phyloP scores from a whole-genome alignment of 1,140 invertebrate species.

The Phortica variegata region DNA sequence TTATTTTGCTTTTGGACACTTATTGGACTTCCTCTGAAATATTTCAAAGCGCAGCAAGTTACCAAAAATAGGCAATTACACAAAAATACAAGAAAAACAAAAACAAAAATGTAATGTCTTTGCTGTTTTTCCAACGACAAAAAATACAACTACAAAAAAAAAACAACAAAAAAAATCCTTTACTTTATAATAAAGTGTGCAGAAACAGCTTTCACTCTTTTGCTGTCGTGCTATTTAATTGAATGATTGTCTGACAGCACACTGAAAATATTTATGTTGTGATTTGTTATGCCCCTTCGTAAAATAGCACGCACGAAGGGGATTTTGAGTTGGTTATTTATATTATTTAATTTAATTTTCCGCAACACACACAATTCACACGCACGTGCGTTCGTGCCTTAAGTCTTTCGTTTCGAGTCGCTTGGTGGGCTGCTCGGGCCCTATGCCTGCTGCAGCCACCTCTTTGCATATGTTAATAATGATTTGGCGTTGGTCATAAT shows the following conservation, averaged over 20 bases:
- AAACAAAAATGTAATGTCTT: slow-evolving; percentile 19
- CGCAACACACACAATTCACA: too few relatives aligned
- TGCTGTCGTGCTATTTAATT: background rate
- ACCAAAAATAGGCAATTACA: slow-evolving; percentile 45
- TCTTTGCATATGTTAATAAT: slow-evolving; percentile 47
- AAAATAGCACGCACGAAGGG: too few relatives aligned
- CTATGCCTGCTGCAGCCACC: slow-evolving; percentile 2
- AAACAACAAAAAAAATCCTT: slow-evolving; percentile 8
- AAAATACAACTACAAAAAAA: slow-evolving; percentile 18
- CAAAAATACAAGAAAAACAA: too few relatives aligned
- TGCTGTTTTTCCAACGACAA: slow-evolving; percentile 34
- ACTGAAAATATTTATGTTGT: background rate
- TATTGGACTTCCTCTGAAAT: slow-evolving; percentile 29
- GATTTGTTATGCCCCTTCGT: too few relatives aligned
- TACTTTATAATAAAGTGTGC: background rate
- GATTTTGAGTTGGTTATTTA: too few relatives aligned
- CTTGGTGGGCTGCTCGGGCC: slow-evolving; percentile 37
- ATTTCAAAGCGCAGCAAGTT: slow-evolving; percentile 45
- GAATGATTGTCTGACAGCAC: background rate
- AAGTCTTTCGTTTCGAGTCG: slow-evolving; percentile 49
- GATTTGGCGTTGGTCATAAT: slow-evolving; percentile 35
- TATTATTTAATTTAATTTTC: too few relatives aligned
- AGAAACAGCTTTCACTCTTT: slow-evolving; percentile 23
- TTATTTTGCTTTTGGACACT: slow-evolving; percentile 3
- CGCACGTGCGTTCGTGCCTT: slow-evolving; percentile 52